Conservation (phyloP, 2,113 vertebrate species). For the Hippopotamus amphibius region DNA sequence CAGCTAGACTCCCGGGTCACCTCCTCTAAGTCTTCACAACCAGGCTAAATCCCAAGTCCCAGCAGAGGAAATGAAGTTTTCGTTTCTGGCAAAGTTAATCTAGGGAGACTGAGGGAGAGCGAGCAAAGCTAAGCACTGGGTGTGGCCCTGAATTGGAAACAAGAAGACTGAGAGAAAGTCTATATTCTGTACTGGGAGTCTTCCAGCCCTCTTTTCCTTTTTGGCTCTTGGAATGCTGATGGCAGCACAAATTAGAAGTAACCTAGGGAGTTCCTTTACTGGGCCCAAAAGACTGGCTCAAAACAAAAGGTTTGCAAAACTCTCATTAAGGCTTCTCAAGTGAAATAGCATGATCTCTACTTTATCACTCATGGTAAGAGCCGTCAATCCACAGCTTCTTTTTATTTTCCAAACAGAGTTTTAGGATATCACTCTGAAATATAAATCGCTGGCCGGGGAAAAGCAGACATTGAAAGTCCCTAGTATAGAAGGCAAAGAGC, state of each 20-base stretch:
- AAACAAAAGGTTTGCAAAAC: neutral
- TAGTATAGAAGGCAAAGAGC: neutral
- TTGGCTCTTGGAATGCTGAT: neutral
- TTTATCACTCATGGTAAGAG: neutral
- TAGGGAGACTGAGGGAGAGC: neutral
- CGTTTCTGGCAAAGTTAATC: slow-evolving; percentile 1
- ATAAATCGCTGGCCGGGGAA: neutral
- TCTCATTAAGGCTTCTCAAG: neutral
- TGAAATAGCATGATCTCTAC: neutral
- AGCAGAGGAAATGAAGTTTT: slow-evolving; percentile 34
- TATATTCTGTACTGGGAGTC: neutral
- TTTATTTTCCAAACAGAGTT: neutral
- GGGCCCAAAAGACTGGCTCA: neutral
- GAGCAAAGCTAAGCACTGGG: neutral
- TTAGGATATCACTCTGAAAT: neutral
- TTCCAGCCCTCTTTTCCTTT: neutral
- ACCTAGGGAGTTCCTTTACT: neutral
- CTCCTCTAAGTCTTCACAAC: neutral
- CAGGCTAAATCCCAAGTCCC: neutral
- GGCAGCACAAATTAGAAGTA: neutral
- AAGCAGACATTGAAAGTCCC: neutral
- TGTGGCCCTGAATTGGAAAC: neutral
- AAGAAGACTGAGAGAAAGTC: neutral
- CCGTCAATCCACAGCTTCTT: neutral
- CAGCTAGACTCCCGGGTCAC: neutral